Evolutionary conservation across 2,888 invertebrate species (phyloP).

Genomic region (Anagyrus pseudococci): DNA sequence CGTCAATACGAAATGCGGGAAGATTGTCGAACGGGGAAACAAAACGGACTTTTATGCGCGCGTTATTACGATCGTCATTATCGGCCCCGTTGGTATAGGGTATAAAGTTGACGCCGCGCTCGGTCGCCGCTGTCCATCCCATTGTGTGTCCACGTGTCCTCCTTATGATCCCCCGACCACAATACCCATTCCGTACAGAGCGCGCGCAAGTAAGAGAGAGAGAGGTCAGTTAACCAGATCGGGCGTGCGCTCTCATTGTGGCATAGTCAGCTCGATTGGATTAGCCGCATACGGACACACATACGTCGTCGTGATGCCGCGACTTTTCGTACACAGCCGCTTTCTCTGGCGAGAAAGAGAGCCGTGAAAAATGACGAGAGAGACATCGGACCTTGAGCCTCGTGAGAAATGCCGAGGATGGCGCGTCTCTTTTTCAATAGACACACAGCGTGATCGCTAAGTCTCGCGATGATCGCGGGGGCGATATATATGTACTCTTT

Average conservation of each 20-base stretch:
- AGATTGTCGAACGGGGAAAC: constrained; percentile 22
- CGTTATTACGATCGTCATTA: background rate
- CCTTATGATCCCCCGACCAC: no score
- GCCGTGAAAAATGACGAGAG: constrained; percentile 26
- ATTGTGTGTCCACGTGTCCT: no score
- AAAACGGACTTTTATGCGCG: background rate
- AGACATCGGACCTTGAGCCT: constrained; percentile 8
- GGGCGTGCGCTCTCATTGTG: background rate
- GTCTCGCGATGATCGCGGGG: no score
- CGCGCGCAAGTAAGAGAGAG: no score
- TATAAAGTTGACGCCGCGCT: background rate
- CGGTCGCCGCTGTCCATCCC: background rate
- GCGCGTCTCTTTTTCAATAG: background rate
- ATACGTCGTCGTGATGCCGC: no score
- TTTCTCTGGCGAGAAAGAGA: background rate
- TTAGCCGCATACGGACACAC: no score
- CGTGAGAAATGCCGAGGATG: constrained; percentile 26
- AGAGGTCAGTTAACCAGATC: background rate
- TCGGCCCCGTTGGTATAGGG: background rate
- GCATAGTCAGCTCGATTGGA: constrained; percentile 37
- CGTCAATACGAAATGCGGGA: constrained; percentile 33
- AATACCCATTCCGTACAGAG: no score
- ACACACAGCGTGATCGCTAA: no score
- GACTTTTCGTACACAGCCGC: no score
- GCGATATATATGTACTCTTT: no score